These are phyloP conservation scores for Zoanthus solanderi DNA, from an alignment of 92 coral and sea anemone species.

Conservation along the genomic window DNA sequence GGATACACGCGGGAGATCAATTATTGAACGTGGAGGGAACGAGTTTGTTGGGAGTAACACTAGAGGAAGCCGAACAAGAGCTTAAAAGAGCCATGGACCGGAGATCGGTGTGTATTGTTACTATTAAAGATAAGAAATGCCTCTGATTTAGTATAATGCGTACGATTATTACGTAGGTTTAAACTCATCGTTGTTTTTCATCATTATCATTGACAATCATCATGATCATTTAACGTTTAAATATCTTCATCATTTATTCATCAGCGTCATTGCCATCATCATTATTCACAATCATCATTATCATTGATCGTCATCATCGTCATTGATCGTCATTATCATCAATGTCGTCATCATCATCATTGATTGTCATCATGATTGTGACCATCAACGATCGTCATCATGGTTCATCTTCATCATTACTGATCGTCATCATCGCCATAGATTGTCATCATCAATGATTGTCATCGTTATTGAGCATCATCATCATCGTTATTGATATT, in stretches of 20 bases:
- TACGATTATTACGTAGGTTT: background rate
- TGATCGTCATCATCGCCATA: too few relatives aligned
- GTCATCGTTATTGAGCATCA: too few relatives aligned
- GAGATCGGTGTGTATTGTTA: constrained; percentile 59
- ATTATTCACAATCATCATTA: background rate
- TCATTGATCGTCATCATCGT: background rate
- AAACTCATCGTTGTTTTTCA: background rate
- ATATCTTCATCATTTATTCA: background rate
- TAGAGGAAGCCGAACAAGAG: constrained; percentile 80
- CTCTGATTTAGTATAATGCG: background rate
- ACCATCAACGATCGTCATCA: background rate
- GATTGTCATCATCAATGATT: background rate
- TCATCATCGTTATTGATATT: too few relatives aligned
- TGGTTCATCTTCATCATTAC: too few relatives aligned
- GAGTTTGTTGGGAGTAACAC: constrained; percentile 78
- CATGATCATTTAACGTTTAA: background rate
- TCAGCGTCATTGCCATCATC: background rate
- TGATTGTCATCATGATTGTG: background rate
- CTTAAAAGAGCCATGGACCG: constrained; percentile 75
- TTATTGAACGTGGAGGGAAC: constrained; percentile 88
- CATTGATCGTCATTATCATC: background rate
- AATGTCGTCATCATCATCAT: background rate
- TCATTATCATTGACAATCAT: background rate
- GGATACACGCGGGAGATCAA: constrained; percentile 85
- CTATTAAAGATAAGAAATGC: too few relatives aligned